Percentiles rank a stretch among this genome's conserved stretches.
These are phyloP conservation scores for Cerceris ruficornis DNA, from an alignment of 2,888 invertebrate species.

Conservation along the genomic window DNA sequence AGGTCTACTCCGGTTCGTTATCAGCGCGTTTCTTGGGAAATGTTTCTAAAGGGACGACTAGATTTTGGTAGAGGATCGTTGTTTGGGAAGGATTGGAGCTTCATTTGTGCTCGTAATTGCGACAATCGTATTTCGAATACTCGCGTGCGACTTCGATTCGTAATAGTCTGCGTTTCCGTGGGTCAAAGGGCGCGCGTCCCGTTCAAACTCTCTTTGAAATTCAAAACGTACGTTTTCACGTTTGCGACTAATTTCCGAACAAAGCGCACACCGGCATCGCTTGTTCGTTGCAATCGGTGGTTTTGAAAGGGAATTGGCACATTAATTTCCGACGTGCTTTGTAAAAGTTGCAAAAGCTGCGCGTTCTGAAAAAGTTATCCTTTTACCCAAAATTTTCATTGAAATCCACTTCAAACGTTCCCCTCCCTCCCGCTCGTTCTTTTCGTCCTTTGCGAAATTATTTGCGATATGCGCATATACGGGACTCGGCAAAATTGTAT, in stretches of 20 bases:
- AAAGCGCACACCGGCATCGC: constrained; percentile 41
- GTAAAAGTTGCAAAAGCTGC: not conserved
- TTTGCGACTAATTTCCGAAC: constrained; percentile 53
- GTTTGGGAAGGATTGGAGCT: no score
- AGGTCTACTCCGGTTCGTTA: no score
- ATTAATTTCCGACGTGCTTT: constrained; percentile 51
- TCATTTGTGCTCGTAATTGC: no score
- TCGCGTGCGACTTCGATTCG: constrained; percentile 10
- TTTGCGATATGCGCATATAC: no score
- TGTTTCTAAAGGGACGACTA: not conserved
- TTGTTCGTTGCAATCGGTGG: constrained; percentile 27
- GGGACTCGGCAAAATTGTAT: no score
- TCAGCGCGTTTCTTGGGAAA: no score
- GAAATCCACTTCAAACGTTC: no score
- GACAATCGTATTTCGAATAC: no score
- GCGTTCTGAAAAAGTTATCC: not conserved
- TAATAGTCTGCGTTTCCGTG: constrained; percentile 13
- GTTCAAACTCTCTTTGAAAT: constrained; percentile 51
- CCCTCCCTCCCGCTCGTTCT: no score
- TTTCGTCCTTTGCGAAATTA: no score
- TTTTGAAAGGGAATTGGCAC: constrained; percentile 48
- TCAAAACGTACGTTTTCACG: constrained; percentile 37
- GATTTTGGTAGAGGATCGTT: not conserved
- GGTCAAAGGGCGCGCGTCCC: constrained; percentile 22
- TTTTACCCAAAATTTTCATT: no score